Conservation (phyloP, 2,888 invertebrate genomes). For the Cryptus viduatorius region DNA sequence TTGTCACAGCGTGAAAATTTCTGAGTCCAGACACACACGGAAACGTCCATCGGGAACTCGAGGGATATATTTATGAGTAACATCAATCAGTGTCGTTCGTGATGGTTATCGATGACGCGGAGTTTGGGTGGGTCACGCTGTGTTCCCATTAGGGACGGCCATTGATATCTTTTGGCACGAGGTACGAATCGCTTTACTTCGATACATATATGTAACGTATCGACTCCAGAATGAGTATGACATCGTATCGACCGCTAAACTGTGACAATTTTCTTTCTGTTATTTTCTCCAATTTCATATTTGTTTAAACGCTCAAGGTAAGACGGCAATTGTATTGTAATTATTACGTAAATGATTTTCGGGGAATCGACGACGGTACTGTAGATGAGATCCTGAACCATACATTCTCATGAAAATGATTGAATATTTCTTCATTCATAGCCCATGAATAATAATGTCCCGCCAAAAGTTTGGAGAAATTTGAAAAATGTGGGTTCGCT, state of each 20-base stretch:
- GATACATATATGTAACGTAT: conserved; percentile 7
- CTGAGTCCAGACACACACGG: background rate
- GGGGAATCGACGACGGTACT: no score
- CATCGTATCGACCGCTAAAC: conserved; percentile 14
- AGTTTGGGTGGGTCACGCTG: conserved; percentile 53
- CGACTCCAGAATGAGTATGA: conserved; percentile 3
- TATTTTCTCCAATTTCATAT: background rate
- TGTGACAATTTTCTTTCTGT: background rate
- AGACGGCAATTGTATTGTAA: background rate
- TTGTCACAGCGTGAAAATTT: conserved; percentile 49
- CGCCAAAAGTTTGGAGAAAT: no score
- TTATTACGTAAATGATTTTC: background rate
- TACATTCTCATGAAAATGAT: no score
- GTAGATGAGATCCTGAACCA: no score
- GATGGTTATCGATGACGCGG: conserved; percentile 63
- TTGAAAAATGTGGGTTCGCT: no score
- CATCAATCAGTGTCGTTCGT: conserved; percentile 61
- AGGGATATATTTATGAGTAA: conserved; percentile 56
- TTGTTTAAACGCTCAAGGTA: background rate
- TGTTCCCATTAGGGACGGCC: conserved; percentile 38
- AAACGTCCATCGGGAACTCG: conserved; percentile 4
- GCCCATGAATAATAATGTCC: no score
- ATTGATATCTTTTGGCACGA: conserved; percentile 51
- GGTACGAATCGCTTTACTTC: conserved; percentile 37
- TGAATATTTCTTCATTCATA: no score